Percentiles rank a stretch among this genome's conserved stretches.
phyloP scores from a whole-genome alignment of 1,140 invertebrate genomes.

The Drosophila sproati region DNA sequence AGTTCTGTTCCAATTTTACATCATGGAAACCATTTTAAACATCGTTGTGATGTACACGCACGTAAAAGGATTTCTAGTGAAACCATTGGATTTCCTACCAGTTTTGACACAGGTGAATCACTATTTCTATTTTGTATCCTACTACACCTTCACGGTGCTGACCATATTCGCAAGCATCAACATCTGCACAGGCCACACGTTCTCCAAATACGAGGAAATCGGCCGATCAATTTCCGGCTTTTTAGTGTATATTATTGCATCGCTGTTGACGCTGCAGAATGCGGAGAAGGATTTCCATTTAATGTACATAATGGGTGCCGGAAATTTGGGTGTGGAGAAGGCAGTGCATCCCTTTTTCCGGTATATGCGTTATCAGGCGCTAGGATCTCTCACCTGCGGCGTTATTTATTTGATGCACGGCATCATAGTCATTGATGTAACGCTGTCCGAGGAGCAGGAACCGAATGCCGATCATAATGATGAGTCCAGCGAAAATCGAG shows the following conservation, averaged over 20 bases:
- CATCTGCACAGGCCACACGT: constrained; percentile 41
- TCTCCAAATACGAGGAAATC: constrained; percentile 23
- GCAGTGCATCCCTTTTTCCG: constrained; percentile 47
- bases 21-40: constrained; percentile 31
- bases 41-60: constrained; percentile 36
- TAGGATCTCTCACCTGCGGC: constrained; percentile 14
- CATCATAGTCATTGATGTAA: constrained; percentile 50
- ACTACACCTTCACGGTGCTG: constrained; percentile 38
- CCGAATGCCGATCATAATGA: background rate
- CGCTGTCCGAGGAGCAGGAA: constrained; percentile 27
- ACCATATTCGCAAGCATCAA: constrained; percentile 51
- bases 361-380: constrained; percentile 36
- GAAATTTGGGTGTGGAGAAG: background rate
- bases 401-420: constrained; percentile 48
- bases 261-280: constrained; percentile 41
- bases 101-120: background rate
- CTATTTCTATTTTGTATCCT: background rate
- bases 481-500: background rate
- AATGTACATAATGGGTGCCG: background rate
- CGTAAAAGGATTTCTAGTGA: constrained; percentile 15
- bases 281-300: constrained; percentile 36
- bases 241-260: constrained; percentile 27
- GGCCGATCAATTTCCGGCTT: constrained; percentile 21
- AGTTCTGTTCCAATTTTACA: constrained; percentile 54
- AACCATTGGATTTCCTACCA: constrained; percentile 21